A percentile compares a stretch with the other conserved stretches of the same genome.
Conservation (phyloP, 2,888 invertebrate genomes). For the Acronicta leporina region DNA sequence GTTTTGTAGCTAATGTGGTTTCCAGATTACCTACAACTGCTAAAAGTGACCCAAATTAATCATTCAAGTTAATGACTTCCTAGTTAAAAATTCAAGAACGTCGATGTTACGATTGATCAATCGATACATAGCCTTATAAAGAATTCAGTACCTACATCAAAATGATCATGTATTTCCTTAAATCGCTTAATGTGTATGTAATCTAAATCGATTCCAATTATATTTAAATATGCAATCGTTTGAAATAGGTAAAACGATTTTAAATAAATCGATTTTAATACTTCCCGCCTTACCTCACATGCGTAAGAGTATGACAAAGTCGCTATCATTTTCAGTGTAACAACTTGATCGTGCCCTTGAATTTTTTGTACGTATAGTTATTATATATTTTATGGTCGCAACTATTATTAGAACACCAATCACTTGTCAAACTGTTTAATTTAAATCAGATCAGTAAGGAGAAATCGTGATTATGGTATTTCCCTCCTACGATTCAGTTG, state of each 20-base stretch:
- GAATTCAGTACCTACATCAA: conserved; percentile 22
- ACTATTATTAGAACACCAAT: conserved; percentile 30
- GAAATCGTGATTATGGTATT: conserved; percentile 25
- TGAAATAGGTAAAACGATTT: conserved; percentile 52
- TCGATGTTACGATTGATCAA: conserved; percentile 16
- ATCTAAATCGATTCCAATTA: conserved; percentile 51
- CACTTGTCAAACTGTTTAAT: conserved; percentile 21
- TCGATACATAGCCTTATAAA: conserved; percentile 11
- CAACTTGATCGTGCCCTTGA: conserved; percentile 29
- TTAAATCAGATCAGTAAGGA: conserved; percentile 9
- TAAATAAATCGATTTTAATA: conserved; percentile 1
- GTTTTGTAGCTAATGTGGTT: no score
- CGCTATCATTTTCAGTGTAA: conserved; percentile 4
- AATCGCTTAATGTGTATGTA: conserved; percentile 30
- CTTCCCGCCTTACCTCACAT: conserved; percentile 10
- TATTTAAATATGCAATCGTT: conserved; percentile 46
- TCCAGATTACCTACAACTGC: no score
- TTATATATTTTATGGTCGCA: conserved; percentile 13
- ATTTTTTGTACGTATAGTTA: conserved; percentile 16
- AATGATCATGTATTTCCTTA: conserved; percentile 43
- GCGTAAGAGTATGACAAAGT: conserved; percentile 14
- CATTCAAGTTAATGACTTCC: conserved; percentile 15
- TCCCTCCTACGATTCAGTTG: conserved; percentile 11
- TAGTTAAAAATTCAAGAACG: conserved; percentile 2
- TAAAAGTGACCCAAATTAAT: neutral